Base-by-base conservation (phyloP, 2,113 vertebrate genomes). In the Saimiri boliviensis region DNA sequence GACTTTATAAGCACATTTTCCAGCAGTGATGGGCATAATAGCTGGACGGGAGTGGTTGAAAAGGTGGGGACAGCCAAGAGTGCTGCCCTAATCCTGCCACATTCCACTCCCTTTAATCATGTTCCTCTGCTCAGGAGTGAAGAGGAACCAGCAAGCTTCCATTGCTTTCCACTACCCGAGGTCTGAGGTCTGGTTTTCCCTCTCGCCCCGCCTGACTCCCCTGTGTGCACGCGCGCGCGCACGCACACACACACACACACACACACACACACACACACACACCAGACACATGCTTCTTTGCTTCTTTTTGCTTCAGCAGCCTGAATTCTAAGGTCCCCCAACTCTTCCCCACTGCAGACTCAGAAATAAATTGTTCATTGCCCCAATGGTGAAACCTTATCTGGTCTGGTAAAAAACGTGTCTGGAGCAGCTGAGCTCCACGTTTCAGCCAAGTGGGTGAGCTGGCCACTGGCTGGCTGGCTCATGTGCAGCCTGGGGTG, bases 281-380 rank as follows among this genome's bases (percentile, higher is more conserved):
- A 3, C 30, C 73, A 91, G 23, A 89, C 47, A 88, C 27, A 52
- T 0, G 0, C 32, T 85, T 85, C 35, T 37, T 49, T 11, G 14
- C 47, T 92, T 71, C 27, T 70, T 96, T 96, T 95, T 96, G 84
- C 35, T 92, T 88, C 77, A 94, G 74, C 40, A 56, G 35, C 25
- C 84, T 96, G 70, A 89, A 80, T 79, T 77, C 9, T 87, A 80
- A 54, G 84, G 45, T 86, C 91, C n/a, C 68, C 8, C 20, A 16
- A 25, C 19, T 40, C 81, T 21, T 76, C 40, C 35, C 45, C 32
- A 87, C n/a, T 93, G 84, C 52, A 96, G 95, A 49, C 82, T 97
- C 84, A 91, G 93, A 97, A 96, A 95, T 92, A 96, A 95, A 97
- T 92, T 95, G 73, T 91, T 94, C 93, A 96, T 74, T 95, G 95